These are phyloP conservation scores for Meganola albula DNA, from an alignment of 2,888 invertebrate species.

Conservation along the genomic window DNA sequence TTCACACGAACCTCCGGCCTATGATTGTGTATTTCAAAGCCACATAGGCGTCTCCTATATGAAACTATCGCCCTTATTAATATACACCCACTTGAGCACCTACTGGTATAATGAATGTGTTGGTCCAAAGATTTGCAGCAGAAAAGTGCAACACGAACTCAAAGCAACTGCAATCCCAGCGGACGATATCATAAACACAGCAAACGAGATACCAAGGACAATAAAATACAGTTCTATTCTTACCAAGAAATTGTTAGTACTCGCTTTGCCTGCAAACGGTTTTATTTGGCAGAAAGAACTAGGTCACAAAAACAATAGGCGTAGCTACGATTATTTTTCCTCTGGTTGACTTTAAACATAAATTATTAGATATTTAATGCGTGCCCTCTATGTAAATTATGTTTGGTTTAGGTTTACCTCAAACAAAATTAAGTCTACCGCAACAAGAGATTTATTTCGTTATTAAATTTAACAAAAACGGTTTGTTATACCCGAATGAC, in stretches of 20 bases:
- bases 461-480: too few relatives aligned
- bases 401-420: slow-evolving; percentile 10
- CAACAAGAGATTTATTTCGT: too few relatives aligned
- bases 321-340: slow-evolving; percentile 20
- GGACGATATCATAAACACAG: slow-evolving; percentile 25
- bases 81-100: too few relatives aligned
- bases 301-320: slow-evolving; percentile 28
- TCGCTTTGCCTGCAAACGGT: slow-evolving; percentile 29
- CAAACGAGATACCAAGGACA: slow-evolving; percentile 28
- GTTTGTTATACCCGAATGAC: too few relatives aligned
- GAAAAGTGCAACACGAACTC: slow-evolving; percentile 23
- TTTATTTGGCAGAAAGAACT: slow-evolving; percentile 27
- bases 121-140: slow-evolving; percentile 17
- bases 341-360: slow-evolving; percentile 19
- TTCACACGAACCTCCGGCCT: too few relatives aligned
- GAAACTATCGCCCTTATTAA: too few relatives aligned
- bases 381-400: slow-evolving; percentile 20
- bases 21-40: too few relatives aligned
- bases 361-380: slow-evolving; percentile 26
- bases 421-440: too few relatives aligned
- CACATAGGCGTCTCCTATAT: too few relatives aligned
- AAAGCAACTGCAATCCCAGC: slow-evolving; percentile 21
- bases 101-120: too few relatives aligned
- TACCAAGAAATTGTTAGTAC: slow-evolving; percentile 20
- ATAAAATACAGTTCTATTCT: slow-evolving; percentile 27